A percentile compares a stretch with the other conserved stretches of the same genome.
Conservation (phyloP, 1,140 invertebrate species). For the Drosophila ficusphila region DNA sequence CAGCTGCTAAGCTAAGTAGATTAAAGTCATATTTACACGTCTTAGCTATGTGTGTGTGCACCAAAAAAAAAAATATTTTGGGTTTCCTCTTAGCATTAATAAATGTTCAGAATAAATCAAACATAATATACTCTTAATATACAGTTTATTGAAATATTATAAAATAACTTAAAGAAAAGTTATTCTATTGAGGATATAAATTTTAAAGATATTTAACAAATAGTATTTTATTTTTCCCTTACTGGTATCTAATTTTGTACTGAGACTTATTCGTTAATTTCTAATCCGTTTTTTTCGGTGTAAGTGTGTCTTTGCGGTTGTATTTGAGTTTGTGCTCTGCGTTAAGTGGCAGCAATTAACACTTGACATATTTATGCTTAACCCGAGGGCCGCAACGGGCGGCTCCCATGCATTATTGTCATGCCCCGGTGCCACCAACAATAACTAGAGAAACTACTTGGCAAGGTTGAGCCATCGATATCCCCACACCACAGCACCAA, state of each 20-base stretch:
- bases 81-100: too few species aligned
- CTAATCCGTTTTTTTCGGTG: background rate
- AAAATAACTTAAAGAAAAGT: too few species aligned
- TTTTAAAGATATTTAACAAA: too few species aligned
- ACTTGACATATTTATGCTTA: slow-evolving; percentile 81
- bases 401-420: slow-evolving; percentile 56
- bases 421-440: slow-evolving; percentile 36
- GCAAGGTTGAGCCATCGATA: slow-evolving; percentile 69
- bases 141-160: too few species aligned
- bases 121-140: too few species aligned
- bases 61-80: background rate
- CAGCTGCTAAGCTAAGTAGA: slow-evolving; percentile 71
- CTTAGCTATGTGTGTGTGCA: slow-evolving; percentile 24
- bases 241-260: too few species aligned
- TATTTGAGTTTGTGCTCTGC: slow-evolving; percentile 78
- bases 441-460: slow-evolving; percentile 37
- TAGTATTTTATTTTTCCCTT: too few species aligned
- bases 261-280: background rate
- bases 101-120: too few species aligned
- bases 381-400: slow-evolving; percentile 59
- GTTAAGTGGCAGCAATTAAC: slow-evolving; percentile 82
- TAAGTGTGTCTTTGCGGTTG: slow-evolving; percentile 34
- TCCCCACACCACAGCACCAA: slow-evolving; percentile 43
- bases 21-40: slow-evolving; percentile 82
- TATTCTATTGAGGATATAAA: too few species aligned